Evolutionary conservation across 2,888 invertebrate genomes (phyloP).

Genomic region (Odontocerum albicorne): DNA sequence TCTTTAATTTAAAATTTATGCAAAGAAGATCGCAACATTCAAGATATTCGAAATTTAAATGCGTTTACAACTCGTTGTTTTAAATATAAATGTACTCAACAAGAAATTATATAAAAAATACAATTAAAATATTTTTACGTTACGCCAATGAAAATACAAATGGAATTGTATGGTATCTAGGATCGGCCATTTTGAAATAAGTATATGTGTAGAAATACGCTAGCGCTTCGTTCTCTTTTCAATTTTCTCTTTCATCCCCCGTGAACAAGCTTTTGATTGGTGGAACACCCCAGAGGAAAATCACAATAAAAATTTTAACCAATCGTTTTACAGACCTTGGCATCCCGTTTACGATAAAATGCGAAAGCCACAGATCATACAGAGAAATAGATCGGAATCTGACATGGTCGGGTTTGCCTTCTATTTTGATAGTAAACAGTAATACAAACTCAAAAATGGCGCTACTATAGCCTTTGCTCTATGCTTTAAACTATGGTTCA

Average conservation of each 20-base stretch:
- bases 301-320: conserved; percentile 14
- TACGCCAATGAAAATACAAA: background rate
- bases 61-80: too few species aligned
- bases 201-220: background rate
- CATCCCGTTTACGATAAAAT: background rate
- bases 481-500: too few species aligned
- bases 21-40: too few species aligned
- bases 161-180: background rate
- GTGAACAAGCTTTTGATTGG: conserved; percentile 10
- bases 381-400: too few species aligned
- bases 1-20: too few species aligned
- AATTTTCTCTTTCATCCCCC: conserved; percentile 17
- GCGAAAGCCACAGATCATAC: background rate
- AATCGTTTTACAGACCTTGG: conserved; percentile 11
- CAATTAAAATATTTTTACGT: background rate
- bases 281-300: conserved; percentile 11
- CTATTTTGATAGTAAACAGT: too few species aligned
- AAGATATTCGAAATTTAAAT: too few species aligned
- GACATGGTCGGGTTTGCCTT: too few species aligned
- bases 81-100: background rate
- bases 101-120: background rate
- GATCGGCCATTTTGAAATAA: background rate
- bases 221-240: conserved; percentile 18
- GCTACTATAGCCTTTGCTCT: too few species aligned
- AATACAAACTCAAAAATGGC: too few species aligned